Base-by-base conservation (phyloP, 2,888 invertebrate genomes). In the Ryuthela nishihirai region DNA sequence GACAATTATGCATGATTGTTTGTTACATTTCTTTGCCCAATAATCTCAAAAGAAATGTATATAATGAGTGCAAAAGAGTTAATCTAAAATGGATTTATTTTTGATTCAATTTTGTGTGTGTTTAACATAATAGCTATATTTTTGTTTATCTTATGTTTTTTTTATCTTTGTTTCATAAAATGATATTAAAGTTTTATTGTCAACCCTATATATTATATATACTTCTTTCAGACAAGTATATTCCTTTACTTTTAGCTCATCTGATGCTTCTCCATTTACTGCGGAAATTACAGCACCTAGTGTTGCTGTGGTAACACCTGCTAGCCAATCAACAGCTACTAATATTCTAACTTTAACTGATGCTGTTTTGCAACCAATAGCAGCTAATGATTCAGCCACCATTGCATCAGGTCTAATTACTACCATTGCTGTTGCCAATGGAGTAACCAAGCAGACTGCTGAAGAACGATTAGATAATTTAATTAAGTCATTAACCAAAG, bases 401-500 rank as follows among this genome's bases (percentile, higher is more conserved):
- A 38, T 36, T 4, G 20, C 59, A n/a, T 40, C 60, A 25, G 44
- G 50, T 23, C 5, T 38, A 12, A 53, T 50, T 6, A 39, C 7
- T 17, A 35, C 47, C n/a, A 39, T 43, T n/a, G 32, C 49, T 0
- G n/a, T 59, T 5, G 29, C 48, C 3, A 59, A 59, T 48, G 59
- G 59, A 32, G 39, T 18, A 4, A 34, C 45, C 2, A 58, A 55
- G 23, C 48, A 60, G 20, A 29, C 44, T 50, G 78, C 82, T 69
- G 78, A 82, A 73, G 82, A 80, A 62, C 71, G 79, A 26, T 70
- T 89, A 67, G 88, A 89, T 75, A 84, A 83, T 66, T 78, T 89
- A 53, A 80, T 89, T 64, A 87, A 87, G 74, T 85, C 84, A 2
- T 32, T 67, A 10, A 59, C 64, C 9, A 67, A 67, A 49, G 54